Evolutionary conservation across 2,888 invertebrate species (phyloP), one percentile per base, ranked within the genome.

Genomic region (Parelbella ahira): DNA sequence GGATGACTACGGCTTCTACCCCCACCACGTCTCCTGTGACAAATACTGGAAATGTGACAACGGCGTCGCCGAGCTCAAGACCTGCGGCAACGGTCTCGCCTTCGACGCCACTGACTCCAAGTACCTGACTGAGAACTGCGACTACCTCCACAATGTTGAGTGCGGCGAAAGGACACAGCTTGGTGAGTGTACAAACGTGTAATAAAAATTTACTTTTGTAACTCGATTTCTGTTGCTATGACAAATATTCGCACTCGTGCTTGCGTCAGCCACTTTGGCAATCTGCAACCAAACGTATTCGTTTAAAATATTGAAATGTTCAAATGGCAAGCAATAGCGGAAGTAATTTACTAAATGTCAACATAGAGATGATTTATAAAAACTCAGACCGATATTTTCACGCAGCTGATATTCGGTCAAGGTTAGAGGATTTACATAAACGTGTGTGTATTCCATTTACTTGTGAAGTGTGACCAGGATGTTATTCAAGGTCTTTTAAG

Each of bases 1-100:
- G 18, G 96, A 97, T 69, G 96, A 96, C 76, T 96, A 95, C 73
- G 97, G 97, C 18, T 97, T 97, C 90, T 97, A 96, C 87, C 96
- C 97, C 44, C 97, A 97, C 82, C 93, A 93, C 70, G 72, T 89
- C 47, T 95, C 95, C 33, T 97, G 97, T 78, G 97, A 97, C 89
- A 97, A 97, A 82, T 97, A 97, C 87, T 97, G 95, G 95, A 96
- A 97, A 82, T 97, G 97, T 71, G 96, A 97, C 80, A 95, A 95
- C 64, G 94, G 94, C 55, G 93, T 83, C 4, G 93, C 96, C 44
- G 96, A 96, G 65, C 88, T 97, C 56, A 97, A 97, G 83, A 96
- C 96, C 28, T 97, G 97, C 88, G 97, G 97, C 44, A 97, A 97
- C 74, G 97, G 97, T 45, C 90, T 97, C 49, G 97, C 96, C 41